Evolutionary conservation across 2,113 vertebrate species (phyloP).

Genomic region (Larimichthys polyactis): DNA sequence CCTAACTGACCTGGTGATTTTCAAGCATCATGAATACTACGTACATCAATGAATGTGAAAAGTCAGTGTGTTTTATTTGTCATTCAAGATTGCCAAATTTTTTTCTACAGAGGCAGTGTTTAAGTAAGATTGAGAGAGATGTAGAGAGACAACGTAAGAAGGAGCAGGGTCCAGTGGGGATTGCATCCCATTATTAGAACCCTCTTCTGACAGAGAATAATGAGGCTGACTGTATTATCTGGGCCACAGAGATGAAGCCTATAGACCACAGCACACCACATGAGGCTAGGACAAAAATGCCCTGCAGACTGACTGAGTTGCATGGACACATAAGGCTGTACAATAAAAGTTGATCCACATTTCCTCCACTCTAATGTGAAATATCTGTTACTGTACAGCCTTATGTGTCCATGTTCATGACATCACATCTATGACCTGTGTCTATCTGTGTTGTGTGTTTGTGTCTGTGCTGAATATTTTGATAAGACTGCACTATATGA

Average conservation of each 20-base stretch:
- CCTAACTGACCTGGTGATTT: neutral
- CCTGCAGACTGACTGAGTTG: conserved; percentile 16
- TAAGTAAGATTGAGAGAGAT: conserved; percentile 30
- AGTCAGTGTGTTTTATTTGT: conserved; percentile 27
- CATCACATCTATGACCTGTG: conserved; percentile 21
- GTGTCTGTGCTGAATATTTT: conserved; percentile 22
- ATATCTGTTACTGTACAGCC: neutral
- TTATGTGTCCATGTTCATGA: neutral
- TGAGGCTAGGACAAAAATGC: conserved; percentile 29
- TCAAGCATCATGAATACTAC: neutral
- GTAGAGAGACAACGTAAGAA: conserved; percentile 35
- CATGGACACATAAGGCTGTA: neutral
- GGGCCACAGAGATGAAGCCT: conserved; percentile 75
- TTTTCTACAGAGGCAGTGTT: conserved; percentile 34
- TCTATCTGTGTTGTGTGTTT: conserved; percentile 35
- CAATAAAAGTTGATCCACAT: neutral
- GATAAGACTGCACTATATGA: neutral
- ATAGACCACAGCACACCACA: conserved; percentile 45
- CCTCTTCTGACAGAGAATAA: conserved; percentile 81
- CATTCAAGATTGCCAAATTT: conserved; percentile 10
- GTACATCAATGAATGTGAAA: neutral
- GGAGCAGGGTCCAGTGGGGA: conserved; percentile 68
- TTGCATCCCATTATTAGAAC: conserved; percentile 80
- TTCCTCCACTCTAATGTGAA: conserved; percentile 7
- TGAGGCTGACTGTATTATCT: conserved; percentile 79